Evolutionary conservation across 30 jellyfish, hydroid and myxozoan species (phyloP).

Genomic region (Nemopilema nomurai): DNA sequence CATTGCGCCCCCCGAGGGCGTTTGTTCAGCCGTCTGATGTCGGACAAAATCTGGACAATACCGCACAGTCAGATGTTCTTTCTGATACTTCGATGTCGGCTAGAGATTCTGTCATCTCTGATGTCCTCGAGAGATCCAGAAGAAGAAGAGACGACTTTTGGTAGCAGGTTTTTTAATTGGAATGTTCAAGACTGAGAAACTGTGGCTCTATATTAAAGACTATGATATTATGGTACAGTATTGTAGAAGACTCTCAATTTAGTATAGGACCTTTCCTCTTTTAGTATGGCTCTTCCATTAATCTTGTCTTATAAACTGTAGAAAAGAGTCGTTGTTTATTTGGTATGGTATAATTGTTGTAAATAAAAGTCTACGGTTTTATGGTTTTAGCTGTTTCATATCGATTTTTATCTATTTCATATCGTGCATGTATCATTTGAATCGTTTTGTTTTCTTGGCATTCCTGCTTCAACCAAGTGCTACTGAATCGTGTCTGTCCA

Average conservation of each 20-base stretch:
- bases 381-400: not conserved
- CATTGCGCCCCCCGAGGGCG: conserved; percentile 51
- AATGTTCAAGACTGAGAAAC: not conserved
- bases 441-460: not conserved
- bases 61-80: conserved; percentile 8
- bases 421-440: not conserved
- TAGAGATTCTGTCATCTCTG: conserved; percentile 67
- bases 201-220: not conserved
- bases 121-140: conserved; percentile 63
- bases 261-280: no score
- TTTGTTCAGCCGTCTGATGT: conserved; percentile 60
- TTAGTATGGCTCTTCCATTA: no score
- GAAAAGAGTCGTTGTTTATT: no score
- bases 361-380: not conserved
- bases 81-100: conserved; percentile 79
- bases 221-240: not conserved
- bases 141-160: conserved; percentile 62
- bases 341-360: not conserved
- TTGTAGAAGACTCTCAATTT: not conserved
- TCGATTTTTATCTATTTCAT: not conserved
- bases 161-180: conserved; percentile 3
- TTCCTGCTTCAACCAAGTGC: not conserved
- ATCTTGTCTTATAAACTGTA: not conserved
- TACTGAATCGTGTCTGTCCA: no score
- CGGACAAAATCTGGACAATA: conserved; percentile 26